phyloP scores from a whole-genome alignment of 2,113 vertebrate genomes.

The Tor tambroides region DNA sequence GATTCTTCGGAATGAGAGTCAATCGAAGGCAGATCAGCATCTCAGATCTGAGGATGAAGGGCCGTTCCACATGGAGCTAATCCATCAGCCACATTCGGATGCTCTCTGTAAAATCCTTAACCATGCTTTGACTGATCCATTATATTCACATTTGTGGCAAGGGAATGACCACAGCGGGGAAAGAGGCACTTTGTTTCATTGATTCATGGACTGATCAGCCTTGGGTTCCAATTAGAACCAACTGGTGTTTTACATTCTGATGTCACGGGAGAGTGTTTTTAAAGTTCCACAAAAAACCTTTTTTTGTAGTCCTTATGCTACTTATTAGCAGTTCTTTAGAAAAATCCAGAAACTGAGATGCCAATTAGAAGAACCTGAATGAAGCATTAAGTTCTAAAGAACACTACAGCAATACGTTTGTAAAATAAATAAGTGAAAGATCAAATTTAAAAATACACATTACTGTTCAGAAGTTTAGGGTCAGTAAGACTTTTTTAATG shows the following conservation, averaged over 20 bases:
- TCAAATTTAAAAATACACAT: not conserved
- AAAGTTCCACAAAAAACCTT: not conserved
- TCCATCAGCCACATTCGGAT: slow-evolving; percentile 33
- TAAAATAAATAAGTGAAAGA: not conserved
- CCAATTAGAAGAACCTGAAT: not conserved
- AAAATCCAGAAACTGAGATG: not conserved
- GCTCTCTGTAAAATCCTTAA: slow-evolving; percentile 32
- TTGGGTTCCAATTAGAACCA: not conserved
- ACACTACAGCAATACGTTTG: not conserved
- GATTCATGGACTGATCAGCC: not conserved
- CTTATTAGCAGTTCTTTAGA: not conserved
- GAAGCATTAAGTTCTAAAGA: not conserved
- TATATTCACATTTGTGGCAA: slow-evolving; percentile 33
- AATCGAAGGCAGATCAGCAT: slow-evolving; percentile 36
- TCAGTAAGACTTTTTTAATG: too few species aligned
- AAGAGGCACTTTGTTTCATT: not conserved
- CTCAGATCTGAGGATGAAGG: not conserved
- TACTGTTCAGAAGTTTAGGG: not conserved
- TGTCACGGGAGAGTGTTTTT: not conserved
- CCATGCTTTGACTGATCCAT: slow-evolving; percentile 15
- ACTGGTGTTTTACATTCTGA: not conserved
- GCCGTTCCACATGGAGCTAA: not conserved
- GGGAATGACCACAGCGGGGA: slow-evolving; percentile 3
- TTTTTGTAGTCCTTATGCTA: not conserved
- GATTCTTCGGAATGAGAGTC: slow-evolving; percentile 16